Evolutionary conservation across 2,888 invertebrate species (phyloP), one percentile per base, ranked within the genome.

Genomic region (Melikaiella ostensackeni): DNA sequence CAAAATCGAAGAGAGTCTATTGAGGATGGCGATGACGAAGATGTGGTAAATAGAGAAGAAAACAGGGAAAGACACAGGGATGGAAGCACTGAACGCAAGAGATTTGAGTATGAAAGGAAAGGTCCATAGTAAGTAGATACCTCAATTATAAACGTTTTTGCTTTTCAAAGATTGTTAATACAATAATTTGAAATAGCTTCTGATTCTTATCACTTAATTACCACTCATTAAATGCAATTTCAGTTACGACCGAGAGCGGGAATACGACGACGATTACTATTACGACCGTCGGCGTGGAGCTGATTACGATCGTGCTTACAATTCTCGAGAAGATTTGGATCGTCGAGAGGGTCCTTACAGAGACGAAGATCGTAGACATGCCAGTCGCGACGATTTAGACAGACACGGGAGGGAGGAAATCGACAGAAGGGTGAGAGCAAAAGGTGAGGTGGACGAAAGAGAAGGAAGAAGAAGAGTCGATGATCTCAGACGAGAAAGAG

Each of bases 231-330:
- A 75, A 59, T 77, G 21, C 35, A 78, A 63, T 84, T 85, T 64
- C 38, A 88, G 89, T 64, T 90, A 89, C 42, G 90, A 91, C 50
- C 86, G 89, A 2, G 90, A 90, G 35, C 89, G 89, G 4, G 90
- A 91, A 27, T 91, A 88, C 76, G 91, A 91, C 11, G 91, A 90
- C n/a, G 90, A 90, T 77, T 91, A 89, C 76, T 91, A 88, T 80
- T 91, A 91, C 66, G 89, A 89, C 75, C 90, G 90, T 75, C 89
- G 90, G 30, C 88, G 90, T 16, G 86, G 81, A 0, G 82, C 75
- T 19, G 90, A 91, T 27, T 89, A 80, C 57, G 91, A 91, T 63
- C 87, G 91, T 55, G 74, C 88, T 0, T 91, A 90, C 50, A 88
- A 84, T 79, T 86, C 88, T 0, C 88, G 90, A 1, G 91, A 91